These are phyloP conservation scores for Parambassis ranga DNA, from an alignment of 2,797 vertebrate species.

Conservation along the genomic window DNA sequence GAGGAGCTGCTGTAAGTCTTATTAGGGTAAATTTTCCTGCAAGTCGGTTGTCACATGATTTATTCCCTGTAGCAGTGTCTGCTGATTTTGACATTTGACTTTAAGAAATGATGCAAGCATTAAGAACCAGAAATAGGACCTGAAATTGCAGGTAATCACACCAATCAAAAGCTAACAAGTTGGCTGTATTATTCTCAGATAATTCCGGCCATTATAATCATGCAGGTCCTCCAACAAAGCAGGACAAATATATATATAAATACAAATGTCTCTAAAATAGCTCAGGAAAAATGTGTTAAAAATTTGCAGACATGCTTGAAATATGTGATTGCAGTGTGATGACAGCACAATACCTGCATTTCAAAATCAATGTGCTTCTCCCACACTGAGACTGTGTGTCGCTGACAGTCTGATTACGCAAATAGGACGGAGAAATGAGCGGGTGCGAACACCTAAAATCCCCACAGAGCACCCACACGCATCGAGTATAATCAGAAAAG, in stretches of 20 bases:
- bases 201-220: neutral
- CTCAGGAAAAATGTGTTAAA: neutral
- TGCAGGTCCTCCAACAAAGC: neutral
- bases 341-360: neutral
- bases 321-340: neutral
- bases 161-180: neutral
- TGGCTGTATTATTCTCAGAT: neutral
- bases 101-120: too few relatives aligned
- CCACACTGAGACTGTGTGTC: neutral
- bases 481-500: slow-evolving; percentile 49
- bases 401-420: slow-evolving; percentile 20
- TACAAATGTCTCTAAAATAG: neutral
- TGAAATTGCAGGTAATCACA: too few relatives aligned
- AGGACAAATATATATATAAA: neutral
- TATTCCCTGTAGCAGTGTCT: too few relatives aligned
- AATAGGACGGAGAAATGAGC: neutral
- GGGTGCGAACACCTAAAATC: neutral
- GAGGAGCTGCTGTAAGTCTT: too few relatives aligned
- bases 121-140: too few relatives aligned
- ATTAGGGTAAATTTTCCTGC: too few relatives aligned
- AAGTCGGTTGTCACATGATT: too few relatives aligned
- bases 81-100: too few relatives aligned
- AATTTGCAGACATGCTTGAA: neutral
- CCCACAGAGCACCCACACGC: slow-evolving; percentile 3
- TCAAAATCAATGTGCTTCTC: slow-evolving; percentile 1